A percentile compares a stretch with the other conserved stretches of the same genome.
Conservation (phyloP, 2,113 vertebrate species). For the Pagrus major region DNA sequence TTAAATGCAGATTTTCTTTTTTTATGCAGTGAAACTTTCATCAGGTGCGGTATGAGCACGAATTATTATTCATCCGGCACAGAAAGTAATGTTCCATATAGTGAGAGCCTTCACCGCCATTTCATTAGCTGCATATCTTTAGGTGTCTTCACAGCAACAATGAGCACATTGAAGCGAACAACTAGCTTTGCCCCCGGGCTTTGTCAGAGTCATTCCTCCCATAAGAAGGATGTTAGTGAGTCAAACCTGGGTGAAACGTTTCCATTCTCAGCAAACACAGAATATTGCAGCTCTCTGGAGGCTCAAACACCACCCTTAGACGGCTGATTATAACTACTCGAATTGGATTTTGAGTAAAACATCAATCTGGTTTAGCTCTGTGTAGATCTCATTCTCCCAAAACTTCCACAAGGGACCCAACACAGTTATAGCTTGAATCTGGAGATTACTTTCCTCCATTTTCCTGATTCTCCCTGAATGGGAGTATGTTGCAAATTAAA, state of each 20-base stretch:
- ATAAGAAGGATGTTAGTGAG: conserved; percentile 42
- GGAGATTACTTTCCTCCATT: conserved; percentile 31
- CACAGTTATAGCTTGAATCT: conserved; percentile 27
- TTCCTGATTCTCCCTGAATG: conserved; percentile 43
- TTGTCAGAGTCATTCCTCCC: conserved; percentile 45
- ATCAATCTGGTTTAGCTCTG: conserved; percentile 54
- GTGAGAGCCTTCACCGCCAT: conserved; percentile 35
- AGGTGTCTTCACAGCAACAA: conserved; percentile 51
- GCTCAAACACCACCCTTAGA: conserved; percentile 19
- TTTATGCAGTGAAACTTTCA: conserved; percentile 1
- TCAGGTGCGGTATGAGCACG: background rate
- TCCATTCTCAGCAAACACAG: conserved; percentile 31
- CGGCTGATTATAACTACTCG: conserved; percentile 38
- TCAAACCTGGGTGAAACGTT: conserved; percentile 42
- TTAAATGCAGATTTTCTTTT: conserved; percentile 8
- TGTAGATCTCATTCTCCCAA: conserved; percentile 25
- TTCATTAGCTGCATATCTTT: conserved; percentile 66
- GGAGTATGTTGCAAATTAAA: conserved; percentile 53
- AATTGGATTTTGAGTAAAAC: conserved; percentile 63
- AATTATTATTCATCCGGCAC: conserved; percentile 49
- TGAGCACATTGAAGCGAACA: conserved; percentile 46
- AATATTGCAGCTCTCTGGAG: conserved; percentile 45
- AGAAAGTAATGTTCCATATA: conserved; percentile 48
- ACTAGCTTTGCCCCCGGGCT: conserved; percentile 36
- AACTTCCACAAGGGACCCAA: conserved; percentile 18